Conservation (phyloP, 2,113 vertebrate species). For the Toxotes chatareus region DNA sequence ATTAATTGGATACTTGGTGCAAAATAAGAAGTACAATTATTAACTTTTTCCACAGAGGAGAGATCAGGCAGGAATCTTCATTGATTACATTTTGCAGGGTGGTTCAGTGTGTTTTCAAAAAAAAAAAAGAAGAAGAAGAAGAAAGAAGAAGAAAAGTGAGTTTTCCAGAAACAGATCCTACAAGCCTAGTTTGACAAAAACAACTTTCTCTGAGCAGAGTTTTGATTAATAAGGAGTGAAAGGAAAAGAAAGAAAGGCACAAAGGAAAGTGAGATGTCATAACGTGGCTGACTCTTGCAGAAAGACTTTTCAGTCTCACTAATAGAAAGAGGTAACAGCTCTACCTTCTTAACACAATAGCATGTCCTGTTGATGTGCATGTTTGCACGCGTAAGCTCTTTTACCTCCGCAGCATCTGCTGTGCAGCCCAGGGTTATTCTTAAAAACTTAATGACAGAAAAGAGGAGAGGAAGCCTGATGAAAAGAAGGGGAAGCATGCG, state of each 20-base stretch:
- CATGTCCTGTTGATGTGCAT: constrained; percentile 31
- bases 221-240: constrained; percentile 16
- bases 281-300: constrained; percentile 10
- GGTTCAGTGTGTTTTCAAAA: neutral
- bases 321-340: constrained; percentile 45
- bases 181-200: constrained; percentile 4
- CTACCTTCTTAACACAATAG: constrained; percentile 44
- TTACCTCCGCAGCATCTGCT: constrained; percentile 71
- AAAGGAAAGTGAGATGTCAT: constrained; percentile 31
- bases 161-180: neutral
- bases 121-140: neutral
- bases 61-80: neutral
- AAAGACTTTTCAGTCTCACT: constrained; percentile 38
- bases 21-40: constrained; percentile 29
- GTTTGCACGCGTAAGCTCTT: constrained; percentile 44
- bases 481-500: constrained; percentile 7
- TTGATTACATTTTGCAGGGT: neutral
- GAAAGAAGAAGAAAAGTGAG: neutral
- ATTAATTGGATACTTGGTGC: constrained; percentile 5
- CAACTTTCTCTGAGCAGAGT: neutral
- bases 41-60: neutral
- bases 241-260: neutral
- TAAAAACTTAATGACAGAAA: constrained; percentile 75
- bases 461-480: constrained; percentile 43
- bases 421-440: constrained; percentile 70